These are phyloP conservation scores for Phrynocephalus guinanensis DNA, from an alignment of 2,797 vertebrate genomes.

Conservation along the genomic window DNA sequence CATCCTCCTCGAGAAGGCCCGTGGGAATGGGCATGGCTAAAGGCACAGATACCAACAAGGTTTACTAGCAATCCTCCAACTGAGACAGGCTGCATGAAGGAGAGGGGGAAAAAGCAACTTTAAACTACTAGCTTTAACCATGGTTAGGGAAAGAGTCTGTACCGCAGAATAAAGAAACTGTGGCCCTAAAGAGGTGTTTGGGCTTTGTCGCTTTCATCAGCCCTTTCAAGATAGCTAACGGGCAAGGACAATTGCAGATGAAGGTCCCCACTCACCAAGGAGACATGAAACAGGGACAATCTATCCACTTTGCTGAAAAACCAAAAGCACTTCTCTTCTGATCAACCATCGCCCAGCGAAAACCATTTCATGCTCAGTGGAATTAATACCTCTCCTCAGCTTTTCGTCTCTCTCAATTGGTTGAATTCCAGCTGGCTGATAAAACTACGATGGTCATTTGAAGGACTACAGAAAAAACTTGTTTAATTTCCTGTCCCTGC, in stretches of 20 bases:
- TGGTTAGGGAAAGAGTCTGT: not conserved
- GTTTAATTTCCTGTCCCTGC: no score
- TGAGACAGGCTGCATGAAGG: slow-evolving; percentile 88
- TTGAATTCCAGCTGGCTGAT: not conserved
- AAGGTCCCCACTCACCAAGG: not conserved
- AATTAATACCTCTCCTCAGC: not conserved
- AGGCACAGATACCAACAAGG: slow-evolving; percentile 97
- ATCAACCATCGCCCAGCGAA: not conserved
- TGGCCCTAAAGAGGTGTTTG: not conserved
- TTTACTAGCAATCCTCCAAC: slow-evolving; percentile 96
- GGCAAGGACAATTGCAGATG: not conserved
- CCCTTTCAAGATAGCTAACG: not conserved
- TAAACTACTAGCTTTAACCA: slow-evolving; percentile 21
- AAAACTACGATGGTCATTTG: not conserved
- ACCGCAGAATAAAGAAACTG: not conserved
- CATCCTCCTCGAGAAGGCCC: slow-evolving; percentile 83
- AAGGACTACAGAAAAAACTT: not conserved
- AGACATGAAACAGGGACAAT: not conserved
- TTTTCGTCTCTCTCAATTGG: not conserved
- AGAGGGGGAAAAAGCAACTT: slow-evolving; percentile 65
- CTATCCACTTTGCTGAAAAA: not conserved
- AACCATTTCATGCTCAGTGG: not conserved
- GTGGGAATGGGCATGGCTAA: slow-evolving; percentile 92
- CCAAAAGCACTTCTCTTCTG: not conserved
- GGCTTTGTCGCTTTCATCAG: not conserved